Percentiles rank a stretch among this genome's conserved stretches.
Evolutionary conservation across 1,140 invertebrate genomes (phyloP).

Genomic region (Megalopta genalis): DNA sequence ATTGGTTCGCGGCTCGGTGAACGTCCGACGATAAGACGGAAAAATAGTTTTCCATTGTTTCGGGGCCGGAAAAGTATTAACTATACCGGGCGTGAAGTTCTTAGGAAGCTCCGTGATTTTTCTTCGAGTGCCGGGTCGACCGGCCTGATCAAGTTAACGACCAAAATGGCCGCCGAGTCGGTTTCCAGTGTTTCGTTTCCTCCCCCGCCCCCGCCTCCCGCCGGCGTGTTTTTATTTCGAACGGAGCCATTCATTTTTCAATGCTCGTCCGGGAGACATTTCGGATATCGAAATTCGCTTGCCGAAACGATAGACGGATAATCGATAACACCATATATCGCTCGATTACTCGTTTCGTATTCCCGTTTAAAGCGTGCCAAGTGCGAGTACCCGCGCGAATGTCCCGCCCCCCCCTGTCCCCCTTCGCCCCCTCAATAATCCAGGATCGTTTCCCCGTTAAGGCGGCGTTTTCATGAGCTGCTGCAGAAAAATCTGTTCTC

Average conservation of each 20-base stretch:
- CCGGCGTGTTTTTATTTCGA: not conserved
- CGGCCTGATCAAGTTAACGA: not conserved
- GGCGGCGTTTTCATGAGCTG: not conserved
- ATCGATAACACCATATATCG: conserved; percentile 28
- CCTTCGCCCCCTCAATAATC: no score
- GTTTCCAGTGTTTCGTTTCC: not conserved
- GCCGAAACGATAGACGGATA: conserved; percentile 16
- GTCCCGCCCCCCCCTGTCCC: not conserved
- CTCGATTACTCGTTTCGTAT: conserved; percentile 9
- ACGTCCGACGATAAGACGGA: not conserved
- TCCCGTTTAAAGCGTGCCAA: conserved; percentile 2
- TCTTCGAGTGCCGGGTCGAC: not conserved
- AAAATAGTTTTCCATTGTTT: not conserved
- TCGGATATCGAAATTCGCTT: conserved; percentile 44
- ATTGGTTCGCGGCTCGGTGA: no score
- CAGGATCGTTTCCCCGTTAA: conserved; percentile 29
- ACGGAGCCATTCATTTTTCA: conserved; percentile 24
- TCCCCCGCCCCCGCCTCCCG: not conserved
- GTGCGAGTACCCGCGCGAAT: not conserved
- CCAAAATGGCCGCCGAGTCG: not conserved
- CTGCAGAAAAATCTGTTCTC: no score
- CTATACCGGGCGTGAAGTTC: not conserved
- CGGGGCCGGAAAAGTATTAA: not conserved
- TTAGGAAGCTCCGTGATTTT: not conserved
- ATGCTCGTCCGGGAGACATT: conserved; percentile 20